phyloP scores from a whole-genome alignment of 2,113 vertebrate species.

The Prietella phreatophila region DNA sequence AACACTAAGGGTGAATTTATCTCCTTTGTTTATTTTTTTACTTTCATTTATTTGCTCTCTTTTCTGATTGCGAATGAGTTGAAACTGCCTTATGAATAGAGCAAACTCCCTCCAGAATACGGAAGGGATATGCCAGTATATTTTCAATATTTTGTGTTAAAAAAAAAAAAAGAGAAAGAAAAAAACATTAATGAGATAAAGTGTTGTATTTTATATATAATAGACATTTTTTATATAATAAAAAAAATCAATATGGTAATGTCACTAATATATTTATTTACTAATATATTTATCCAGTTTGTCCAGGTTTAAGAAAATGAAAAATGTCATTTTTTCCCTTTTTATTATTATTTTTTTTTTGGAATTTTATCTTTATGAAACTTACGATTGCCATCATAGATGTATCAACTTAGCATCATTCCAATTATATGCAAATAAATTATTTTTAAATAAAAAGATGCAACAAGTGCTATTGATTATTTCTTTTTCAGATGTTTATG shows the following conservation, averaged over 20 bases:
- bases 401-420: slow-evolving; percentile 75
- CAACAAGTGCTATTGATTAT: slow-evolving; percentile 15
- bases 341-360: slow-evolving; percentile 64
- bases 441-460: slow-evolving; percentile 73
- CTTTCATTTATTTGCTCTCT: slow-evolving; percentile 53
- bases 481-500: not conserved
- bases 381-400: slow-evolving; percentile 69
- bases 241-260: slow-evolving; percentile 89
- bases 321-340: slow-evolving; percentile 52
- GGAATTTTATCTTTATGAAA: slow-evolving; percentile 76
- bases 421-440: slow-evolving; percentile 82
- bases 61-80: slow-evolving; percentile 67
- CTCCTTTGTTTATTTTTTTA: slow-evolving; percentile 58
- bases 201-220: slow-evolving; percentile 89
- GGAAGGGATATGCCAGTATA: slow-evolving; percentile 75
- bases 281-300: slow-evolving; percentile 99
- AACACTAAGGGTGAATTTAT: slow-evolving; percentile 56
- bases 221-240: slow-evolving; percentile 86
- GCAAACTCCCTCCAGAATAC: slow-evolving; percentile 69
- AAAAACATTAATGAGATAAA: slow-evolving; percentile 79
- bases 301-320: slow-evolving; percentile 72
- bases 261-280: slow-evolving; percentile 99
- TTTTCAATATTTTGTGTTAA: slow-evolving; percentile 80
- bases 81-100: slow-evolving; percentile 74
- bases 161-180: slow-evolving; percentile 74